A percentile compares a stretch with the other conserved stretches of the same genome.
Evolutionary conservation across 2,888 invertebrate genomes (phyloP).

Genomic region (Brachylomia viminalis): DNA sequence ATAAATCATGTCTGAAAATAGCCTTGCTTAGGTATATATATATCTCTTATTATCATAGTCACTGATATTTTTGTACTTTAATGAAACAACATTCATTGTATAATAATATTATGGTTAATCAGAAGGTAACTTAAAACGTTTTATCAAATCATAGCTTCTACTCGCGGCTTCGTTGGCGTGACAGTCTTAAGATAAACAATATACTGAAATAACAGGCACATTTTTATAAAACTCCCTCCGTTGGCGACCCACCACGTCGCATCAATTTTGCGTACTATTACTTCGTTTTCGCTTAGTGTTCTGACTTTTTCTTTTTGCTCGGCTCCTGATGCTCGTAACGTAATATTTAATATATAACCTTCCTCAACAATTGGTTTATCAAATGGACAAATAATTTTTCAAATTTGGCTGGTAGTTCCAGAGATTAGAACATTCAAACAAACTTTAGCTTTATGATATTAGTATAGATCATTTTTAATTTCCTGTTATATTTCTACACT

Average conservation of each 20-base stretch:
- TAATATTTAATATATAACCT: neutral
- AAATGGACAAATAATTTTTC: neutral
- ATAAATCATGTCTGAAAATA: neutral
- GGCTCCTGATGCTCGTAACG: neutral
- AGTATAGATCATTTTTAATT: neutral
- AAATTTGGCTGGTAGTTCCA: neutral
- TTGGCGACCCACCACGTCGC: neutral
- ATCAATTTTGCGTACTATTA: neutral
- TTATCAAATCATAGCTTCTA: neutral
- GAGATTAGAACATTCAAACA: neutral
- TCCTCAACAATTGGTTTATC: neutral
- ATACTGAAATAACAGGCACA: neutral
- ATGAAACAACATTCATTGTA: neutral
- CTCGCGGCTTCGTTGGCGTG: too few relatives aligned
- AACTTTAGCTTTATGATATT: neutral
- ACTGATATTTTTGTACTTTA: neutral
- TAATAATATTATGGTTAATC: neutral
- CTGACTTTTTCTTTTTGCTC: neutral
- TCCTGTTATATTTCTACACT: conserved; percentile 23
- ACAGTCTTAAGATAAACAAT: neutral
- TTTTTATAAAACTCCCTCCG: neutral
- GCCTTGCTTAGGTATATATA: neutral
- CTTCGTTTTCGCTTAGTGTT: neutral
- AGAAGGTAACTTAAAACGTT: neutral
- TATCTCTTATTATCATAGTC: too few relatives aligned